These are phyloP conservation scores for Neoascia interrupta DNA, from an alignment of 2,888 invertebrate genomes.

Conservation along the genomic window DNA sequence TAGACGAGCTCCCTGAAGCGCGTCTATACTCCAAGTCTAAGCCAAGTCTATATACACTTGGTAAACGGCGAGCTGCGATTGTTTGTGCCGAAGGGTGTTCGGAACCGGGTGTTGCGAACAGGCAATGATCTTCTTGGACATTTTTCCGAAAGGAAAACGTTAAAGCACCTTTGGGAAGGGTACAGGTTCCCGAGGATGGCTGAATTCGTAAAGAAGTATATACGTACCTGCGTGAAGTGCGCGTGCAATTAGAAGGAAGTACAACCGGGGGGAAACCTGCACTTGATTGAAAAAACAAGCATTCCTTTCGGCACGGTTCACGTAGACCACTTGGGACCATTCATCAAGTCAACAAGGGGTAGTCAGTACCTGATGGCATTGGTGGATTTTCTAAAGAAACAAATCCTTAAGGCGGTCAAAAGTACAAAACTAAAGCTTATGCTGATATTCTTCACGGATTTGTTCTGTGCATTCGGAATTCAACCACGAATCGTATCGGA, in stretches of 20 bases:
- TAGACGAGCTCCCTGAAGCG: no score
- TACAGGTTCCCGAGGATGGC: slow-evolving; percentile 38
- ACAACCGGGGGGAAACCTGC: slow-evolving; percentile 28
- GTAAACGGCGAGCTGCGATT: slow-evolving; percentile 4
- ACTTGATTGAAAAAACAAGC: slow-evolving; percentile 19
- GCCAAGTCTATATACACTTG: no score
- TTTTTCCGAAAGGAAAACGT: slow-evolving; percentile 4
- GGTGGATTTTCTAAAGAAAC: no score
- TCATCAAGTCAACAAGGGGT: no score
- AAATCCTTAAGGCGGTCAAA: no score
- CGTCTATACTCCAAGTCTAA: no score
- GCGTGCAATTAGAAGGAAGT: slow-evolving; percentile 20
- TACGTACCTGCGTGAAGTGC: slow-evolving; percentile 25
- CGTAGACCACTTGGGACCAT: slow-evolving; percentile 29
- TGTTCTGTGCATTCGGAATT: no score
- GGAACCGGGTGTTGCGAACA: background rate
- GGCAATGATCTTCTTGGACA: background rate
- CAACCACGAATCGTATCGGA: no score
- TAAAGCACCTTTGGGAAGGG: slow-evolving; percentile 10
- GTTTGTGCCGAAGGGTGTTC: background rate
- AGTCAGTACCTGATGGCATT: no score
- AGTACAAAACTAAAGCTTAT: no score
- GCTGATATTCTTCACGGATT: no score
- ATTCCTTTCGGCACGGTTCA: slow-evolving; percentile 31
- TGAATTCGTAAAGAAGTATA: slow-evolving; percentile 17